phyloP scores from a whole-genome alignment of 2,113 vertebrate genomes.

The Nicator chloris region DNA sequence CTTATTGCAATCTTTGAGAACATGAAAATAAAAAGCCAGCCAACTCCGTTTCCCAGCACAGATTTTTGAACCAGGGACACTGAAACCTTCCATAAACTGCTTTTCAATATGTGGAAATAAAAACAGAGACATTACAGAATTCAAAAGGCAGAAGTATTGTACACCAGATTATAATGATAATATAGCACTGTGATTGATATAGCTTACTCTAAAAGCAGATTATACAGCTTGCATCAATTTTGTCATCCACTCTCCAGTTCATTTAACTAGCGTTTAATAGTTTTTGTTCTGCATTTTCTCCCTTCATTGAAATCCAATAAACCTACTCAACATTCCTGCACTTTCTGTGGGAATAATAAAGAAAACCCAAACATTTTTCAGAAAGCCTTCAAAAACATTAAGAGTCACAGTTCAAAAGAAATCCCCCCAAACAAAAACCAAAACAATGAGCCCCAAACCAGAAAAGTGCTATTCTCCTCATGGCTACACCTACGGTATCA shows the following conservation, averaged over 20 bases:
- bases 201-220: constrained; percentile 59
- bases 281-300: constrained; percentile 11
- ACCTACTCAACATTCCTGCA: constrained; percentile 33
- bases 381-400: constrained; percentile 39
- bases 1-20: constrained; percentile 15
- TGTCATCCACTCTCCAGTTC: constrained; percentile 20
- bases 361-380: constrained; percentile 30
- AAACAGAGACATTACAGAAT: constrained; percentile 49
- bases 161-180: constrained; percentile 52
- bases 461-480: constrained; percentile 65
- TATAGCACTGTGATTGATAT: constrained; percentile 47
- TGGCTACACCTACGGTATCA: constrained; percentile 26
- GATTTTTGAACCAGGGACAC: constrained; percentile 24
- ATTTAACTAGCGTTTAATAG: background rate
- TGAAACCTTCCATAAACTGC: background rate
- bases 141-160: constrained; percentile 63
- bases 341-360: constrained; percentile 25
- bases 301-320: constrained; percentile 50
- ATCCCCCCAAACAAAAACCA: background rate
- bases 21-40: constrained; percentile 23
- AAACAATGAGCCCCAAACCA: background rate
- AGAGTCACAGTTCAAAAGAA: constrained; percentile 59
- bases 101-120: constrained; percentile 33
- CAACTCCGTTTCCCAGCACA: background rate
- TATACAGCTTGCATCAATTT: constrained; percentile 57